These are phyloP conservation scores for Petaurus breviceps DNA, from an alignment of 2,113 vertebrate genomes.

Conservation along the genomic window DNA sequence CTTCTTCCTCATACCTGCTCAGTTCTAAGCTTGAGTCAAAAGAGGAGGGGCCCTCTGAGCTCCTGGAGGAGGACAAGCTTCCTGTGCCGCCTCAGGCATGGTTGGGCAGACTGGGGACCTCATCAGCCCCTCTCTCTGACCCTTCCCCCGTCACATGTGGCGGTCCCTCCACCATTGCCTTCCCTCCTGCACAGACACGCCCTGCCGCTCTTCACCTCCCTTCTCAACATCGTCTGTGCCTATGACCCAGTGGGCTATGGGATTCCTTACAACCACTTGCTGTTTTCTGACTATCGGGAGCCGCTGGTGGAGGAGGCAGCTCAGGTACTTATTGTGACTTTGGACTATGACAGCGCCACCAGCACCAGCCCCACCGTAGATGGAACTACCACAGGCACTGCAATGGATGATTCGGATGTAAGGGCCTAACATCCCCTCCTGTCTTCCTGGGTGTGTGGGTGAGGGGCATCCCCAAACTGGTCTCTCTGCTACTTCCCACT, in stretches of 20 bases:
- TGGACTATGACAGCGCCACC: constrained; percentile 92
- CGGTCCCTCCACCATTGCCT: background rate
- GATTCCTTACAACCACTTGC: constrained; percentile 98
- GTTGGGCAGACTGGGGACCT: background rate
- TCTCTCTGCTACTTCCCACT: background rate
- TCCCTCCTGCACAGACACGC: constrained; percentile 89
- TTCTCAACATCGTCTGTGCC: constrained; percentile 96
- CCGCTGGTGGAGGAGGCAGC: constrained; percentile 96
- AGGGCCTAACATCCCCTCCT: constrained; percentile 29
- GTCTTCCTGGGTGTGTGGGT: background rate
- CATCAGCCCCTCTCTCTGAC: fast-evolving
- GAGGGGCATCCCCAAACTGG: too few relatives aligned
- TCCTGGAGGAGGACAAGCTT: background rate
- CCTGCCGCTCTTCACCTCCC: constrained; percentile 96
- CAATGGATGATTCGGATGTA: constrained; percentile 95
- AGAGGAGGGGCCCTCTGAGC: background rate
- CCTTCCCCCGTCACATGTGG: too few relatives aligned
- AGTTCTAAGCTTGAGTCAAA: background rate
- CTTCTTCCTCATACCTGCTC: background rate
- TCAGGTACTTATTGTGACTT: constrained; percentile 95
- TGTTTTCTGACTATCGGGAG: constrained; percentile 97
- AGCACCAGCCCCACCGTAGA: constrained; percentile 85
- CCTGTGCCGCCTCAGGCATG: background rate
- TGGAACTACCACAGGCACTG: constrained; percentile 91
- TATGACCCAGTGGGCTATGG: constrained; percentile 98